Conservation (phyloP, 2,888 invertebrate genomes). For the Spisula subtruncata region DNA sequence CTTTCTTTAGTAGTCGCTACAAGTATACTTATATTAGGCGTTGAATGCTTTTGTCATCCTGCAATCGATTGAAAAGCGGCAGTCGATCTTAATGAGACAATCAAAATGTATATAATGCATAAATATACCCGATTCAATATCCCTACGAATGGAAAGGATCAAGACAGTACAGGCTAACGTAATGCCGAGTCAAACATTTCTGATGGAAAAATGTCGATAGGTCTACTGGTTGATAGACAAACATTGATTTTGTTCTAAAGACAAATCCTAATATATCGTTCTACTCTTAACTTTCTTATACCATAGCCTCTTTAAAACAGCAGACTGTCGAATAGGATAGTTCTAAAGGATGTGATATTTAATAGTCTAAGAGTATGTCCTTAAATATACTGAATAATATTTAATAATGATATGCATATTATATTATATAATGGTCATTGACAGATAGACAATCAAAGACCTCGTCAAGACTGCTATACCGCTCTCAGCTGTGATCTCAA, state of each 20-base stretch:
- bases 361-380: not conserved
- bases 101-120: conserved; percentile 79
- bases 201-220: conserved; percentile 39
- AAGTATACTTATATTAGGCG: conserved; percentile 22
- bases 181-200: conserved; percentile 33
- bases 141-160: conserved; percentile 59
- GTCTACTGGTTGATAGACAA: not conserved
- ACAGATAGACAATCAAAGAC: no score
- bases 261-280: not conserved
- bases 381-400: not conserved
- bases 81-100: conserved; percentile 72
- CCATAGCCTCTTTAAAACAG: not conserved
- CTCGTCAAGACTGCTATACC: no score
- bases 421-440: no score
- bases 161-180: conserved; percentile 36
- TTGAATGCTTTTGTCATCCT: conserved; percentile 38
- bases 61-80: conserved; percentile 53
- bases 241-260: conserved; percentile 2
- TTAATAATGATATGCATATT: no score
- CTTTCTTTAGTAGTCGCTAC: not conserved
- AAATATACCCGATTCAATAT: conserved; percentile 71
- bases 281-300: no score
- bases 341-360: not conserved
- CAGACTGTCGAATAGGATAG: not conserved
- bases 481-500: no score